Percentiles rank a stretch among this genome's conserved stretches.
Evolutionary conservation across 2,113 vertebrate genomes (phyloP).

Genomic region (Pavo muticus): DNA sequence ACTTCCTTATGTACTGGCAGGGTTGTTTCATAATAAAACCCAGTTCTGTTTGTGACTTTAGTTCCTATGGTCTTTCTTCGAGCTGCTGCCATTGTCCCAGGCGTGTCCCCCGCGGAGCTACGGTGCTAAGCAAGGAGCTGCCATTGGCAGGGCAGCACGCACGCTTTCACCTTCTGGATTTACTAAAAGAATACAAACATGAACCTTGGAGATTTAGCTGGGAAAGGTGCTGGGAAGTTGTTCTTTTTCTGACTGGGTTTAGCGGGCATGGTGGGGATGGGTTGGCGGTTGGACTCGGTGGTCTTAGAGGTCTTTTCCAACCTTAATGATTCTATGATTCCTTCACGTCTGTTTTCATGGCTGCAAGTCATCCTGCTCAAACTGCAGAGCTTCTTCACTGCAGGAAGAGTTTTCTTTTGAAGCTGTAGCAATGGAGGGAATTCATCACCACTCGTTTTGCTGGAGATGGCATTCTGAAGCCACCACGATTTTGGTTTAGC

Average conservation of each 20-base stretch:
- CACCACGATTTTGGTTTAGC: background rate
- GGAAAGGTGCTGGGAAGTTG: background rate
- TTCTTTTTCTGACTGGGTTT: background rate
- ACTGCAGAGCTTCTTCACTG: accelerated
- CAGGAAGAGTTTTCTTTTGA: background rate
- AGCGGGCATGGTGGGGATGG: no score
- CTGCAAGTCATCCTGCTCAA: accelerated
- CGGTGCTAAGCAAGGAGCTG: background rate
- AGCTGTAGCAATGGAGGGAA: background rate
- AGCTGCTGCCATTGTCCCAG: background rate
- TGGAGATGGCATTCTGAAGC: background rate
- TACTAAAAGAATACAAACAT: background rate
- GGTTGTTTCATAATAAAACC: constrained; percentile 84
- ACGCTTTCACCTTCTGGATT: background rate
- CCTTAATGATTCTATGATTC: background rate
- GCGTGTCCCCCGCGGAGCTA: background rate
- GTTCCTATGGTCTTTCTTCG: constrained; percentile 69
- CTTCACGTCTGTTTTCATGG: accelerated
- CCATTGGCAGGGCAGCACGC: accelerated
- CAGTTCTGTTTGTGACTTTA: constrained; percentile 78
- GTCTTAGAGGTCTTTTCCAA: no score
- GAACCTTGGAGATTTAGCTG: background rate
- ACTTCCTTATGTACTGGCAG: constrained; percentile 74
- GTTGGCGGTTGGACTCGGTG: no score
- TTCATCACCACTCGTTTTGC: background rate